A percentile compares a stretch with the other conserved stretches of the same genome.
phyloP scores from a whole-genome alignment of 2,113 vertebrate species.

The Gadus macrocephalus region DNA sequence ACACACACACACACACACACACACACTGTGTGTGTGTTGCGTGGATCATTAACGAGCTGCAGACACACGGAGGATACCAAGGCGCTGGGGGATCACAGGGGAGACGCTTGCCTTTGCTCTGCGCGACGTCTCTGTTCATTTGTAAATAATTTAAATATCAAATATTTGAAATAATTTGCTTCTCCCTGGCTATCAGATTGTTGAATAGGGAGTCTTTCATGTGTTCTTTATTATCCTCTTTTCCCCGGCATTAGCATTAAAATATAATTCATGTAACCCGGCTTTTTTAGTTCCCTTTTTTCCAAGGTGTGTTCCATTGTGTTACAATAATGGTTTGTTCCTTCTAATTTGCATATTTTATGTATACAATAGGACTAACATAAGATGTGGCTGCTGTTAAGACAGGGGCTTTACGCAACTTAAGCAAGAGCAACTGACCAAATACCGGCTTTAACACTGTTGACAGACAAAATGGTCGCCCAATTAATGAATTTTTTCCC shows the following conservation, averaged over 20 bases:
- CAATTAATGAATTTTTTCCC: not conserved
- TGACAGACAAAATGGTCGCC: not conserved
- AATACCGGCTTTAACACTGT: slow-evolving; percentile 22
- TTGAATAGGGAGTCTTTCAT: slow-evolving; percentile 64
- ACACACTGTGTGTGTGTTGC: too few relatives aligned
- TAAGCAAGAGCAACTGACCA: slow-evolving; percentile 20
- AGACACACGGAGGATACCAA: slow-evolving; percentile 70
- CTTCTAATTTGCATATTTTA: slow-evolving; percentile 55
- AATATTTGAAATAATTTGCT: slow-evolving; percentile 71
- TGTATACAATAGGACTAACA: slow-evolving; percentile 41
- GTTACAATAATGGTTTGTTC: slow-evolving; percentile 52
- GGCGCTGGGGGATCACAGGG: slow-evolving; percentile 61
- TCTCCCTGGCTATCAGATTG: slow-evolving; percentile 66
- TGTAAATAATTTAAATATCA: slow-evolving; percentile 77
- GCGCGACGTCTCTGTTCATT: slow-evolving; percentile 71
- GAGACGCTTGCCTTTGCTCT: slow-evolving; percentile 59
- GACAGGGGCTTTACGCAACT: slow-evolving; percentile 45
- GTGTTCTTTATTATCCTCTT: slow-evolving; percentile 60
- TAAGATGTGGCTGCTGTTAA: slow-evolving; percentile 40
- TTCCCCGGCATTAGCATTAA: slow-evolving; percentile 54
- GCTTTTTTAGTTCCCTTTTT: slow-evolving; percentile 33
- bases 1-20: too few relatives aligned
- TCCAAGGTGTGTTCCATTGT: slow-evolving; percentile 51
- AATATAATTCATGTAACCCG: slow-evolving; percentile 53
- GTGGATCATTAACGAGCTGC: slow-evolving; percentile 69